Evolutionary conservation across 2,113 vertebrate species (phyloP), one percentile per base, ranked within the genome.

Genomic region (Cinclus cinclus): DNA sequence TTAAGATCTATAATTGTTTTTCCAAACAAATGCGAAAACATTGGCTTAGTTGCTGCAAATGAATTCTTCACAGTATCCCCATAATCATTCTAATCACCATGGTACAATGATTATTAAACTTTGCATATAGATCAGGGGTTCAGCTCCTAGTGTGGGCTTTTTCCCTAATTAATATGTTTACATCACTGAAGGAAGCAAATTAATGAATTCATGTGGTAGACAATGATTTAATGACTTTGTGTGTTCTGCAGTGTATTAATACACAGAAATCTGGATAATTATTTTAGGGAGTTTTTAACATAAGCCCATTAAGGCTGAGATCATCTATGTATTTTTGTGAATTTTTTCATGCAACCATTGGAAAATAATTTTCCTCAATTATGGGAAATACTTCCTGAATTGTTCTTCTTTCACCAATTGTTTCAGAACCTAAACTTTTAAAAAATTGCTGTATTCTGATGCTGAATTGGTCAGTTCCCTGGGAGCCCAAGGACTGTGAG

Each of bases 1-100:
- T 98, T 98, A 98, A 98, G 95, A 42, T 67, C 49, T 46, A 50
- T 98, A 98, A 98, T 98, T 98, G 97, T 98, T 98, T 98, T 97
- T 96, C 98, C 97, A 97, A 98, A 98, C 96, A 97, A 97, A 98
- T 96, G 96, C 74, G 88, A 96, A 97, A 93, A 97, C 91, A 83
- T 96, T 97, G 96, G 94, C 96, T 97, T 97, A 93, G 94, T 94
- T 82, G 73, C 92, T n/a, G 93, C 91, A 96, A 97, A 97, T 96
- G 97, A 97, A 97, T 97, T 97, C 96, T 96, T 97, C 97, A 93
- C 94, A 95, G 81, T 96, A 92, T 95, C 96, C 80, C 89, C 53
- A 46, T 97, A 97, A 98, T 97, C 95, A 86, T 94, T 96, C 94
- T 97, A 97, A 97, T 97, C 96, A 97, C 97, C 21, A 13, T 41